phyloP scores from a whole-genome alignment of 2,888 invertebrate species.

The Didymodactylos carnosus region DNA sequence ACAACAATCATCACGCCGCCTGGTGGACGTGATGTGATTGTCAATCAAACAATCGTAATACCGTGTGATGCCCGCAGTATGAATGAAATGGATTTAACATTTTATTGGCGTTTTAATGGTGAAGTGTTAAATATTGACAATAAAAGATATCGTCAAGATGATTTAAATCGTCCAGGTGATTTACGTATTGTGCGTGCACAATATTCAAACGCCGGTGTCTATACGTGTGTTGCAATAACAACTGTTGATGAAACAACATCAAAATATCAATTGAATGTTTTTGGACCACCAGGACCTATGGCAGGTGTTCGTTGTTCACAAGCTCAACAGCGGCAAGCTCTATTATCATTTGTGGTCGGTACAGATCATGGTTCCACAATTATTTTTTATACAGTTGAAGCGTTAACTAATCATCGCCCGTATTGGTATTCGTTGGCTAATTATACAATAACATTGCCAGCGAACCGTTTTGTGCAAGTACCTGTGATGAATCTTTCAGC shows the following conservation, averaged over 20 bases:
- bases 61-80: slow-evolving; percentile 3
- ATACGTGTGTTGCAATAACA: slow-evolving; percentile 11
- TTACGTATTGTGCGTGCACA: slow-evolving; percentile 7
- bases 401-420: background rate
- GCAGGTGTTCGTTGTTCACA: slow-evolving; percentile 11
- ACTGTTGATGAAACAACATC: slow-evolving; percentile 4
- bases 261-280: background rate
- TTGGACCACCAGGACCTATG: slow-evolving; percentile 11
- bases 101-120: slow-evolving; percentile 12
- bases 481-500: slow-evolving; percentile 2
- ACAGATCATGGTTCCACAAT: slow-evolving; percentile 9
- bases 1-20: background rate
- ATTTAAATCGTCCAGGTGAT: slow-evolving; percentile 12
- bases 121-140: slow-evolving; percentile 1
- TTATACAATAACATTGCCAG: background rate
- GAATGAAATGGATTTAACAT: slow-evolving; percentile 10
- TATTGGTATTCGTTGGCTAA: slow-evolving; percentile 2
- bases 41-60: slow-evolving; percentile 7
- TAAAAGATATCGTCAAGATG: background rate
- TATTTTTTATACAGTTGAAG: slow-evolving; percentile 10
- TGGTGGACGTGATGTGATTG: background rate
- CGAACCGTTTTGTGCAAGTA: background rate
- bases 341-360: slow-evolving; percentile 4
- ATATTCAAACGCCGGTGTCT: slow-evolving; percentile 6
- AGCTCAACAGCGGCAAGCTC: background rate